These are phyloP conservation scores for Acanthurus lineatus DNA, from an alignment of 2,797 vertebrate genomes.

Conservation along the genomic window DNA sequence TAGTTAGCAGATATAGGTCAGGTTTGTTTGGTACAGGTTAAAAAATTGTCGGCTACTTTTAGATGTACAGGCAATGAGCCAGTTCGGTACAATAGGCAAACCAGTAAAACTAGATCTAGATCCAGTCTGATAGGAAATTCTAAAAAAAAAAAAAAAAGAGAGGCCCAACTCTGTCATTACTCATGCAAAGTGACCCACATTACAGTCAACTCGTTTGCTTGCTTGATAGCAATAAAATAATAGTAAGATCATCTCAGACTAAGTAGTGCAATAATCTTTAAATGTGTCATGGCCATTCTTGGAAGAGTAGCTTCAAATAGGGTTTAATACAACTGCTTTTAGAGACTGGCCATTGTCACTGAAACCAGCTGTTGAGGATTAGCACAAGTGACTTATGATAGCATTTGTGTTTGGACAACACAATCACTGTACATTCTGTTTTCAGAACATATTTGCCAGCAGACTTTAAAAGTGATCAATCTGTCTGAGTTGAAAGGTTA, in stretches of 20 bases:
- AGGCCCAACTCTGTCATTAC: not conserved
- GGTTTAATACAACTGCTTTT: not conserved
- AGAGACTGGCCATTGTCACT: not conserved
- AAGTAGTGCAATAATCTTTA: not conserved
- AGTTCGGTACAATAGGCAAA: constrained; percentile 44
- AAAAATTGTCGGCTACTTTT: not conserved
- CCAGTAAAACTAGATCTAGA: constrained; percentile 64
- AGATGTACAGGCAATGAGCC: not conserved
- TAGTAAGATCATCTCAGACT: not conserved
- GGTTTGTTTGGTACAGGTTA: not conserved
- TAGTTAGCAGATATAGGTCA: not conserved
- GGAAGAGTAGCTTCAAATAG: not conserved
- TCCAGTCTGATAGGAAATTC: constrained; percentile 40
- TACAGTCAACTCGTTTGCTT: constrained; percentile 1
- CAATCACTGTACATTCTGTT: not conserved
- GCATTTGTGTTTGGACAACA: not conserved
- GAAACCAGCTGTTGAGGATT: not conserved
- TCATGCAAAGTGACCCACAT: not conserved
- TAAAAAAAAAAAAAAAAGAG: not conserved
- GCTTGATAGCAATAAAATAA: not conserved
- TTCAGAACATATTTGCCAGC: not conserved
- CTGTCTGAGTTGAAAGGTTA: constrained; percentile 7
- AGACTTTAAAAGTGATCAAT: constrained; percentile 9
- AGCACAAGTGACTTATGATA: not conserved
- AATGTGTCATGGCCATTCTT: not conserved